Base-by-base conservation (phyloP, 2,113 vertebrate genomes). In the Channa argus region DNA sequence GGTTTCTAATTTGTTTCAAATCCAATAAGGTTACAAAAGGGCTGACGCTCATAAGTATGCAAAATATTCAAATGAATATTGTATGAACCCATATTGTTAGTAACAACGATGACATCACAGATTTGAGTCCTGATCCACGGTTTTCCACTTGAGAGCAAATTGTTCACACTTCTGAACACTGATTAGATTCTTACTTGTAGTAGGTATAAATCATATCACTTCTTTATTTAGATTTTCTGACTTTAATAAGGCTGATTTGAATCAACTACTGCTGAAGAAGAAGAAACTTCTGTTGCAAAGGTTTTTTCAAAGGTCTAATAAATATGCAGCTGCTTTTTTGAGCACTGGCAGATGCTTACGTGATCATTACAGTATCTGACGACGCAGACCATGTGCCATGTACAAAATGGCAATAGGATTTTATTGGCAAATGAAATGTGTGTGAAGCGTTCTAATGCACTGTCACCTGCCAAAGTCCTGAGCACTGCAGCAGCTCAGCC, bases 371-470 rank as follows among this genome's bases (percentile, higher is more conserved):
- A 36, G 44, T 70, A 78, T 74, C 52, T 75, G 85, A 84, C 46
- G 69, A 83, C 46, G 52, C 59, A 53, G 69, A 66, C 60, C 63
- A 14, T 9, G 60, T 69, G 77, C 70, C 80, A 81, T 83, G 80
- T 84, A 70, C 72, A 66, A 90, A 87, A 91, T 74, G 78, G 86
- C 89, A 83, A 82, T 77, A 56, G 82, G 82, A 80, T 86, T 83
- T 89, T 91, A 87, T 84, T 90, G 88, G 88, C 86, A 86, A 89
- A 87, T 79, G 75, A 89, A 89, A 90, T 62, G 89, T 89, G 87
- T 81, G 85, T 85, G 82, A 81, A 78, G 88, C 81, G 64, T 87
- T 90, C 84, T 88, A 85, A 91, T 88, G 85, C 83, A 79, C 77
- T 71, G 84, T 89, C 91, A 85, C 86, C 86, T 83, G 83, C 89